Base-by-base conservation (phyloP, 2,113 vertebrate species). In the Ariopsis seemanni region DNA sequence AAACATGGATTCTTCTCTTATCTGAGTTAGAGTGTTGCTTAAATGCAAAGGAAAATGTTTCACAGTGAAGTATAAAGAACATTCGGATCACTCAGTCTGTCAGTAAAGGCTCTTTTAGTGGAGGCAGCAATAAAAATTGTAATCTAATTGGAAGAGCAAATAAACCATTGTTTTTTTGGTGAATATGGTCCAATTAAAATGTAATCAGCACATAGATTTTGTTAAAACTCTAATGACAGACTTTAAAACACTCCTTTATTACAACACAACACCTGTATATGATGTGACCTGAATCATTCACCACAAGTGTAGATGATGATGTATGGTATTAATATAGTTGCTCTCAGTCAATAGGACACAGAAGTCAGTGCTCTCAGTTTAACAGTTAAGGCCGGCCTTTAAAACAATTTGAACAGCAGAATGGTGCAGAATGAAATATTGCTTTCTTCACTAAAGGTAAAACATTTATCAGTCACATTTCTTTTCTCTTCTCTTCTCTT, bases 111-210 rank as follows among this genome's bases (percentile, higher is more conserved):
- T 82, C 63, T 85, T 87, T 88, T 74, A 10, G 53, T 52, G 27
- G 34, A 65, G 69, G 67, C 89, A 60, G 78, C 83, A 53, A 67
- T 88, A 57, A 72, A 90, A 83, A 42, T 83, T 89, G 79, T 60
- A 34, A 27, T 78, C n/a, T 85, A 62, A 85, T 50, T 63, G 55
- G 50, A 75, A 72, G 85, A 85, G 88, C 69, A 77, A 87, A 77
- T 55, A 78, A 77, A 52, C 27, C 82, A 20, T 69, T 74, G 62
- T n/a, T 6, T 81, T 69, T 85, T 86, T 78, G 79, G 74, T 87
- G 82, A 55, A 90, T 87, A 71, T 52, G 52, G 74, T 67, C 79
- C 87, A 85, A 78, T 84, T 67, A 84, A 50, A 58, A 83, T 82
- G 27, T 42, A 85, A 83, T 84, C 79, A 25, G 81, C 67, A 52